A percentile compares a stretch with the other conserved stretches of the same genome.
phyloP scores from a whole-genome alignment of 2,797 vertebrate species.

The Emys orbicularis region DNA sequence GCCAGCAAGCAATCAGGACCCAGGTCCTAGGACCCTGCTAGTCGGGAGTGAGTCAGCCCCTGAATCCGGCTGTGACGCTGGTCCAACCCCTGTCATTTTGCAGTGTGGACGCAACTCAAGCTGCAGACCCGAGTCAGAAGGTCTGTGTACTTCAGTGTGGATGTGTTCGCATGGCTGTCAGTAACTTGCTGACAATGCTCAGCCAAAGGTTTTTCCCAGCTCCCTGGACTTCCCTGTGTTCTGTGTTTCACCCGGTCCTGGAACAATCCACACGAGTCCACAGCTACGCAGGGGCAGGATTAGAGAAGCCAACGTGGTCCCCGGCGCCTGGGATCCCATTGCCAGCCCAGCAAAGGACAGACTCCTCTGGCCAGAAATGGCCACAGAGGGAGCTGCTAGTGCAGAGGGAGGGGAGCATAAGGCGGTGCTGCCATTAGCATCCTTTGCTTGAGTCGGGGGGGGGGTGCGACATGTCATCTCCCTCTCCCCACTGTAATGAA shows the following conservation, averaged over 20 bases:
- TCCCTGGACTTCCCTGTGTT: slow-evolving; percentile 5
- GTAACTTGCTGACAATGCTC: background rate
- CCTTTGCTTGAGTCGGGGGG: too few species aligned
- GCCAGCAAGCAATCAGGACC: background rate
- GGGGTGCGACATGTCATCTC: too few species aligned
- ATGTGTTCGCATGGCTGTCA: background rate
- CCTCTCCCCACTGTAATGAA: too few species aligned
- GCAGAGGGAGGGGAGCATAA: background rate
- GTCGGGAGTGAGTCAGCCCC: too few species aligned
- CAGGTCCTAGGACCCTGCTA: too few species aligned
- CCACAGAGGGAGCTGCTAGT: background rate
- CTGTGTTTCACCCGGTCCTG: background rate
- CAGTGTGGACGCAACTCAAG: background rate
- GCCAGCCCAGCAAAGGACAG: too few species aligned
- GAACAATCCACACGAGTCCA: rapidly evolving
- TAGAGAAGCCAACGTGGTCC: background rate
- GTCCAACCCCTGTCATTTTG: background rate
- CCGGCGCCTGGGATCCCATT: background rate
- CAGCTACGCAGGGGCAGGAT: background rate
- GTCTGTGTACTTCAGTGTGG: background rate
- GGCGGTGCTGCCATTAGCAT: too few species aligned
- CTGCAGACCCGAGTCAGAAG: background rate
- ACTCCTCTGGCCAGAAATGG: rapidly evolving
- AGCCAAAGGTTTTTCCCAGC: background rate
- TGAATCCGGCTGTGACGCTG: background rate